Base-by-base conservation (phyloP, 2,113 vertebrate genomes). In the Trematomus loennbergii region DNA sequence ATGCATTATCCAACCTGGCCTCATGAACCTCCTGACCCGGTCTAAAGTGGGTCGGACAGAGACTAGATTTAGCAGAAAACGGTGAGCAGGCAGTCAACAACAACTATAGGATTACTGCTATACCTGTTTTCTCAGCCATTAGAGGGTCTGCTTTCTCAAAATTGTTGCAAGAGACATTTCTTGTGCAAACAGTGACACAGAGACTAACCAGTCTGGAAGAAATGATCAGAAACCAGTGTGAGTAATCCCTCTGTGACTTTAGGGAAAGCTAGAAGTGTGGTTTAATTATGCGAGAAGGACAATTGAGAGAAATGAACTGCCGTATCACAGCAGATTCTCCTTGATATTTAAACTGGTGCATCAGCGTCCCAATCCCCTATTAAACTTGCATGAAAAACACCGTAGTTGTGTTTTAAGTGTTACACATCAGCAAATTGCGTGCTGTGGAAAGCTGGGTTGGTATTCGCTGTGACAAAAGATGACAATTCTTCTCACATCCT, bases 401-500 rank as follows among this genome's bases (percentile, higher is more conserved):
- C 49, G 57, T 11, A 3, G 49, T 59, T 25, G 5, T 33, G 66
- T 79, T 77, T 65, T 59, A 29, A 45, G 33, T 75, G 84, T 57
- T 65, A 29, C 50, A 55, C 33, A 62, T 75, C 68, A 81, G 66
- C 57, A 85, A 60, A 83, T 72, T 65, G 67, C 64, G 49, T 12
- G 22, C 48, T 49, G 49, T 57, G 60, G 66, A 82, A 87, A 85
- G 48, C 80, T 5, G 48, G 55, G 17, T 73, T 60, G 74, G 60
- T 65, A 59, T 79, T 77, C 25, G 10, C 25, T 18, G 53, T 82
- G 80, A 86, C 72, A 84, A 89, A 83, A 69, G 40, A 70, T 74
- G 65, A 85, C 87, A 73, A 85, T 72, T 84, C 59, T 86, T 91
- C 88, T 92, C 89, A 91, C 75, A 52, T 88, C 75, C 67, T 29